phyloP scores from a whole-genome alignment of 2,888 invertebrate species.

The Drosophila robusta region DNA sequence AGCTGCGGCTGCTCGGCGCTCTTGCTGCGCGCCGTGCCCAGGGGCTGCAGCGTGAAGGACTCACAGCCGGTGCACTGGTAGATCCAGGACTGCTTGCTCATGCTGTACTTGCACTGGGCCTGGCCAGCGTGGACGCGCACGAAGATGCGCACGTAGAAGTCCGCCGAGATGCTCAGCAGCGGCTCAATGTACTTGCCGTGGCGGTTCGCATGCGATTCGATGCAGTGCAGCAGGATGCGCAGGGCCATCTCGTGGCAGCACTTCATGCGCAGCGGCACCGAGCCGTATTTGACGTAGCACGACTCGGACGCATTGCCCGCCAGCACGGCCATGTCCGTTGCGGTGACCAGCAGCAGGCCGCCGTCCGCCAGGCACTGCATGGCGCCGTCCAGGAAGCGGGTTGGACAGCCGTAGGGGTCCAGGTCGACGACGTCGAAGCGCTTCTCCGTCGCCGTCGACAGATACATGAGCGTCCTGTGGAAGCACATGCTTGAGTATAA shows the following conservation, averaged over 20 bases:
- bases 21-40: conserved; percentile 88
- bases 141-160: conserved; percentile 98
- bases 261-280: conserved; percentile 93
- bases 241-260: conserved; percentile 98
- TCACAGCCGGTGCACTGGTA: conserved; percentile 97
- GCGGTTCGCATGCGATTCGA: conserved; percentile 96
- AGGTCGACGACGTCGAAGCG: conserved; percentile 96
- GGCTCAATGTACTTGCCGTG: conserved; percentile 97
- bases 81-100: conserved; percentile 94
- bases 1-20: conserved; percentile 87
- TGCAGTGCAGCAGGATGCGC: conserved; percentile 95
- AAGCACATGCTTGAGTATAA: neutral
- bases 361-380: conserved; percentile 92
- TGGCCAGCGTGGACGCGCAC: conserved; percentile 93
- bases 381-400: conserved; percentile 95
- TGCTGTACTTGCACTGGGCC: conserved; percentile 93
- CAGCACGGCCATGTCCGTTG: conserved; percentile 98
- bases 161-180: conserved; percentile 94
- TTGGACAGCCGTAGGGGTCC: conserved; percentile 98
- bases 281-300: conserved; percentile 97
- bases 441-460: conserved; percentile 88
- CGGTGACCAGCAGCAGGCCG: conserved; percentile 96
- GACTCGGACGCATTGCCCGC: conserved; percentile 98
- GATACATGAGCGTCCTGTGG: conserved; percentile 93
- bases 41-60: conserved; percentile 90